A percentile compares a stretch with the other conserved stretches of the same genome.
Conservation (phyloP, 2,888 invertebrate species). For the Drosophila diplacantha region DNA sequence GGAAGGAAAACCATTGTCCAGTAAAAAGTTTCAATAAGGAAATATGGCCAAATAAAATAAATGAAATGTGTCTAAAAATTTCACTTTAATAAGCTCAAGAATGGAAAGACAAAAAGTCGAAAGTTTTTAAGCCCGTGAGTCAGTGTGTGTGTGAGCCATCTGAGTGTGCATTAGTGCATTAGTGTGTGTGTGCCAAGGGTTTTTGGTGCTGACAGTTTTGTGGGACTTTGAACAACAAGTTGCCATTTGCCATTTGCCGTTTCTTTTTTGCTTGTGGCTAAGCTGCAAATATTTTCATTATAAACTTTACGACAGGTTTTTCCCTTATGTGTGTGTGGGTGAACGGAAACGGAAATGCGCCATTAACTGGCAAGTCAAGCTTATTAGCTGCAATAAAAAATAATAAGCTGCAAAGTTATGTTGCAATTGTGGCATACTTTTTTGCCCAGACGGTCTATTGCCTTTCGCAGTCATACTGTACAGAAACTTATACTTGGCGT, state of each 20-base stretch:
- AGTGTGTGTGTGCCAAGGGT: slow-evolving; percentile 31
- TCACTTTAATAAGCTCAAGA: slow-evolving; percentile 58
- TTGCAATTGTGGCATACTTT: slow-evolving; percentile 65
- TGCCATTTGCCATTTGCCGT: slow-evolving; percentile 21
- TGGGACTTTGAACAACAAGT: slow-evolving; percentile 49
- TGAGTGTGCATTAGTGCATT: slow-evolving; percentile 8
- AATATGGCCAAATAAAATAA: slow-evolving; percentile 60
- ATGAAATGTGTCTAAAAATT: slow-evolving; percentile 54
- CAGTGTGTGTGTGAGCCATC: slow-evolving; percentile 7
- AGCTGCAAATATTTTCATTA: slow-evolving; percentile 70
- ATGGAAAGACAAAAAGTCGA: slow-evolving; percentile 24
- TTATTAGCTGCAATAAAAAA: slow-evolving; percentile 71
- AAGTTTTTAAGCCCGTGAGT: slow-evolving; percentile 16
- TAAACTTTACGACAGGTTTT: slow-evolving; percentile 67
- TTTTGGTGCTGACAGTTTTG: slow-evolving; percentile 43
- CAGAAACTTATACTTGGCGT: slow-evolving; percentile 22
- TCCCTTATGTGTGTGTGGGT: slow-evolving; percentile 21
- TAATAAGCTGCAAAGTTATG: slow-evolving; percentile 72
- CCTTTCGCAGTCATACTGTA: slow-evolving; percentile 2
- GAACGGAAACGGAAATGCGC: slow-evolving; percentile 65
- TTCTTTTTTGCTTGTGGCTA: slow-evolving; percentile 34
- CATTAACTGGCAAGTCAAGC: slow-evolving; percentile 67
- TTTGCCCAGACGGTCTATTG: slow-evolving; percentile 23
- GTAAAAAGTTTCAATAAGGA: slow-evolving; percentile 61
- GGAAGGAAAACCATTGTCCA: slow-evolving; percentile 27